phyloP scores from a whole-genome alignment of 1,140 invertebrate genomes.

The Eriocheir sinensis region DNA sequence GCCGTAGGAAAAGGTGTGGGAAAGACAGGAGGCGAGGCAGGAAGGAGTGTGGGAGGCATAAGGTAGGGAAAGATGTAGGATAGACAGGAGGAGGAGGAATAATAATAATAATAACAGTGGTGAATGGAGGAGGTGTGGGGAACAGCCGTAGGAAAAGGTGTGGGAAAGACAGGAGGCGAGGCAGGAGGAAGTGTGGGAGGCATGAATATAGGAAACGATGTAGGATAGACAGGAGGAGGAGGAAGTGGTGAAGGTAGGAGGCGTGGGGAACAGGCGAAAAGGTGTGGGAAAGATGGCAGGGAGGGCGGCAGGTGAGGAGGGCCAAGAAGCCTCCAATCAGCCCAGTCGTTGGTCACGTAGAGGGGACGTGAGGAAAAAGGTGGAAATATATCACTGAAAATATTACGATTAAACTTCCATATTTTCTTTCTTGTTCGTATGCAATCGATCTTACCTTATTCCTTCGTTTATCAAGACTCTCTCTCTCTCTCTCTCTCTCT shows the following conservation, averaged over 20 bases:
- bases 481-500: slow-evolving; percentile 2
- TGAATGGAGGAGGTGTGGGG: too few species aligned
- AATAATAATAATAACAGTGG: too few species aligned
- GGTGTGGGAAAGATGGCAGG: not conserved
- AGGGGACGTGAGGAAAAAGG: not conserved
- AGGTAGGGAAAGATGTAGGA: not conserved
- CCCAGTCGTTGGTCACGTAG: not conserved
- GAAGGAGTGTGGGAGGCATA: too few species aligned
- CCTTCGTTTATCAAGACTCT: not conserved
- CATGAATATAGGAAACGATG: too few species aligned
- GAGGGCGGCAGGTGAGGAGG: not conserved
- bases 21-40: too few species aligned
- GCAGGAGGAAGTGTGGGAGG: too few species aligned
- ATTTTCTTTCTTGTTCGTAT: too few species aligned
- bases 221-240: too few species aligned
- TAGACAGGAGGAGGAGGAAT: not conserved
- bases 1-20: not conserved
- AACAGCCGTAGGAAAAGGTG: not conserved
- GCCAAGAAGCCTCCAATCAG: not conserved
- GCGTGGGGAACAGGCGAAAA: too few species aligned
- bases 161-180: too few species aligned
- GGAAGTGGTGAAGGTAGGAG: not conserved
- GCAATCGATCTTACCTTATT: too few species aligned
- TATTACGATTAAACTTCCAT: not conserved
- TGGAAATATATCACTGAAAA: not conserved